Evolutionary conservation across 2,888 invertebrate genomes (phyloP).

Genomic region (Corythucha ciliata): DNA sequence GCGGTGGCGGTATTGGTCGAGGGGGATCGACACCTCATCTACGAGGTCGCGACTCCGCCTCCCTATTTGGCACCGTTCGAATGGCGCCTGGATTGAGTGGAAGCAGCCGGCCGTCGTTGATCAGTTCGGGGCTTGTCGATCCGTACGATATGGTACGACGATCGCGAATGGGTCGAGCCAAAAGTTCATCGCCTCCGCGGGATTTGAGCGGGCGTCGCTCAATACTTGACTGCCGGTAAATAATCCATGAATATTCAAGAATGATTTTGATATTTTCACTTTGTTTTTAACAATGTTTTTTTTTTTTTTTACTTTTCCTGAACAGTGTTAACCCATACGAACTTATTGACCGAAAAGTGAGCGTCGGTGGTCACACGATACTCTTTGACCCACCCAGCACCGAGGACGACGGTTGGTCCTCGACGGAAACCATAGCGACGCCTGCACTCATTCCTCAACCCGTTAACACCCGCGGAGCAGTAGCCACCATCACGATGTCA

Average conservation of each 20-base stretch:
- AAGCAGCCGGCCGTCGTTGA: slow-evolving; percentile 31
- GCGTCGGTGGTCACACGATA: slow-evolving; percentile 59
- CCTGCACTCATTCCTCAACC: slow-evolving; percentile 31
- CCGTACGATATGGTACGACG: slow-evolving; percentile 78
- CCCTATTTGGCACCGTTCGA: slow-evolving; percentile 27
- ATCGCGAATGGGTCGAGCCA: slow-evolving; percentile 48
- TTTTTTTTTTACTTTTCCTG: background rate
- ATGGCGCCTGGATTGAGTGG: background rate
- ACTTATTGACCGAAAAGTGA: slow-evolving; percentile 55
- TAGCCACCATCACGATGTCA: too few species aligned
- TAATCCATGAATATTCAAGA: background rate
- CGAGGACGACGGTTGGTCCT: slow-evolving; percentile 27
- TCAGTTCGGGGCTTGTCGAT: slow-evolving; percentile 45
- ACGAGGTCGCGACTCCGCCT: slow-evolving; percentile 45
- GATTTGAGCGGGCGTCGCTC: slow-evolving; percentile 47
- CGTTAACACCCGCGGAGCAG: too few species aligned
- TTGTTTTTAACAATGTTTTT: background rate
- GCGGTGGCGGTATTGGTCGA: slow-evolving; percentile 61
- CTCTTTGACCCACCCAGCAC: slow-evolving; percentile 39
- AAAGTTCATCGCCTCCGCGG: slow-evolving; percentile 27
- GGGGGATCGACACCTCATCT: slow-evolving; percentile 29
- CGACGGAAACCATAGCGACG: slow-evolving; percentile 26
- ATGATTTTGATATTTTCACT: background rate
- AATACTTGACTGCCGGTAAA: slow-evolving; percentile 62
- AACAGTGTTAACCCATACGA: slow-evolving; percentile 70